Evolutionary conservation across 2,888 invertebrate species (phyloP).

Genomic region (Lathronympha strigana): DNA sequence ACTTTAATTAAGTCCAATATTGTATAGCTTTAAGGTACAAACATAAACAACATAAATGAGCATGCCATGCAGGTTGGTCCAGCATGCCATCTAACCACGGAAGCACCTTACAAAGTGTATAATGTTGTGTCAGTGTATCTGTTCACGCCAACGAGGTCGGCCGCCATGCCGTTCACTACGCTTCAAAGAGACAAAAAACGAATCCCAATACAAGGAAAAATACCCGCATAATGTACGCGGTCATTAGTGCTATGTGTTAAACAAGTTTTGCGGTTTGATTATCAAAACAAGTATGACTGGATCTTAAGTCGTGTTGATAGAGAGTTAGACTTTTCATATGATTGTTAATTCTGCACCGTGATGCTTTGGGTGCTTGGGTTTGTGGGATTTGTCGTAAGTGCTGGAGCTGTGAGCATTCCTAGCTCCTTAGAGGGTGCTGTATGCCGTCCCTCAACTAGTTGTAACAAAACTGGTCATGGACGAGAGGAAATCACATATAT

Average conservation of each 20-base stretch:
- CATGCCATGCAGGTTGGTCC: neutral
- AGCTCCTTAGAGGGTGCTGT: neutral
- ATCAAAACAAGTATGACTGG: constrained; percentile 15
- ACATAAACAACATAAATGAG: neutral
- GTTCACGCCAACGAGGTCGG: neutral
- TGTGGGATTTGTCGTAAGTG: neutral
- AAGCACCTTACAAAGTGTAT: neutral
- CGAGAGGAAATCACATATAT: neutral
- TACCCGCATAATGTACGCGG: constrained; percentile 14
- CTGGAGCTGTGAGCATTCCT: constrained; percentile 3
- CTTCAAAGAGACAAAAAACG: constrained; percentile 1
- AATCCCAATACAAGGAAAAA: constrained; percentile 14
- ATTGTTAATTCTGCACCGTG: neutral
- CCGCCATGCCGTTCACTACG: constrained; percentile 11
- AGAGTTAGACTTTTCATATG: neutral
- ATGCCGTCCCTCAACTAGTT: constrained; percentile 13
- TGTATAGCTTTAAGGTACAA: neutral
- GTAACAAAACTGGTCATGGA: constrained; percentile 9
- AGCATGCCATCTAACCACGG: neutral
- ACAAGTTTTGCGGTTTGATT: constrained; percentile 18
- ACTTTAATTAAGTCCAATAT: no score
- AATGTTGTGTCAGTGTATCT: neutral
- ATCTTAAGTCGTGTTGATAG: constrained; percentile 8
- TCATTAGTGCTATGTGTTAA: constrained; percentile 11
- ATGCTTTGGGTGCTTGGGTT: constrained; percentile 9